Evolutionary conservation across 1,140 invertebrate genomes (phyloP), one percentile per base, ranked within the genome.

Genomic region (Drosophila trapezifrons): DNA sequence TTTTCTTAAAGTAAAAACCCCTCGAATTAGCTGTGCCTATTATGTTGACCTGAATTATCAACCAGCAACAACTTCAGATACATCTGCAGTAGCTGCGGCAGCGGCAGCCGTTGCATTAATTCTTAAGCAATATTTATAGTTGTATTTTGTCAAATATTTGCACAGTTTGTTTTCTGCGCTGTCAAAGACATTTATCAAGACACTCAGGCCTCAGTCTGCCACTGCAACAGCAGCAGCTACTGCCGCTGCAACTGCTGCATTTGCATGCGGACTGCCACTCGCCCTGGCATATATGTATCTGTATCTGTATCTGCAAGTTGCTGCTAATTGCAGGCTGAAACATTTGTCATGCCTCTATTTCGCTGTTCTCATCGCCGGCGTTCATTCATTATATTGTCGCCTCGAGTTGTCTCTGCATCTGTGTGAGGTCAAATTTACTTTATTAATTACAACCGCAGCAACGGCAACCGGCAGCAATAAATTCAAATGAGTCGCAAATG

Each of bases 61-160:
- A 17, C 18, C 35, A 62, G 58, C 45, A 29, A 57, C 67, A 45
- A 58, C 64, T 60, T 64, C 54, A 66, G 70, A 66, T 66, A 66
- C 51, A 64, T 18, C 27, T 38, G 20, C 63, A 40, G 18, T 47
- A 58, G 29, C 62, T 40, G 25, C 25, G 18, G 22, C 51, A 32
- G 27, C 71, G 29, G 47, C 74, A 54, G 78, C 66, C 66, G 79
- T 45, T 62, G 69, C 84, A 89, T 89, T 89, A 89, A 89, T 89
- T 89, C 84, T 89, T 89, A 70, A 87, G 84, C 85, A 89, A 89
- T 89, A 89, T 89, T 89, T 89, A 89, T 89, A 90, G 84, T 89
- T 89, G 85, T 89, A 89, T 89, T 89, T 89, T 89, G 84, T 89
- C 85, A 90, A 89, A 89, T 89, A 89, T 89, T 89, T 89, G 84